A percentile compares a stretch with the other conserved stretches of the same genome.
These are phyloP conservation scores for Anguilla megastoma DNA, from an alignment of 2,797 vertebrate genomes.

Conservation along the genomic window DNA sequence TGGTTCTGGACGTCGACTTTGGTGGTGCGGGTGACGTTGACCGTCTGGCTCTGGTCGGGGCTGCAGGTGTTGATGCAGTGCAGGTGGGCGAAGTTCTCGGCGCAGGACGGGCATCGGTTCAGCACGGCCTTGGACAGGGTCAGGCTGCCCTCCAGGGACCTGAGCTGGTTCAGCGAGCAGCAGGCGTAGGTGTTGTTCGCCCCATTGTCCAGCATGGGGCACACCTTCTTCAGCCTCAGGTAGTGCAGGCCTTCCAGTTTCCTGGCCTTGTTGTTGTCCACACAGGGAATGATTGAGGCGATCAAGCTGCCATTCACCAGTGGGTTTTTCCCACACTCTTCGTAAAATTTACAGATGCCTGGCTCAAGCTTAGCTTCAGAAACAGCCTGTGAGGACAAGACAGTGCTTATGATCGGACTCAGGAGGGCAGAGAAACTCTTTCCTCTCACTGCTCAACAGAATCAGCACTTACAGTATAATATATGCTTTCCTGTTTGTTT, in stretches of 20 bases:
- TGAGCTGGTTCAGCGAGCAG: constrained; percentile 72
- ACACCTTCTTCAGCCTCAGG: constrained; percentile 61
- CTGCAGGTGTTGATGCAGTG: constrained; percentile 90
- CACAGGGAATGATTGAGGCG: constrained; percentile 75
- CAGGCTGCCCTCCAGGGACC: constrained; percentile 65
- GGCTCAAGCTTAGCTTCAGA: constrained; percentile 61
- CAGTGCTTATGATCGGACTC: background rate
- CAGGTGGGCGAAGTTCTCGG: constrained; percentile 83
- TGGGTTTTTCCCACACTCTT: constrained; percentile 84
- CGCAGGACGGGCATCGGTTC: constrained; percentile 84
- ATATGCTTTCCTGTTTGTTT: too few species aligned
- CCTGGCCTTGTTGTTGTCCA: constrained; percentile 69
- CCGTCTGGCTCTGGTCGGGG: constrained; percentile 79
- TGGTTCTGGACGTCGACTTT: accelerated
- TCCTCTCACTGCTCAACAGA: background rate
- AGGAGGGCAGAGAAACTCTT: background rate
- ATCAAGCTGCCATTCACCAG: constrained; percentile 59
- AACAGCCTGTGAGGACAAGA: constrained; percentile 52
- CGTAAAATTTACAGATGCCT: constrained; percentile 80
- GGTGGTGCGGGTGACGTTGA: constrained; percentile 73
- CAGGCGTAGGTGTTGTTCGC: constrained; percentile 67
- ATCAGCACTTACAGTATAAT: background rate
- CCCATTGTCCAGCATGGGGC: constrained; percentile 75
- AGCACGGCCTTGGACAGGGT: constrained; percentile 74
- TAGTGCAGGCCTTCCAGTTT: constrained; percentile 53